Evolutionary conservation across 92 coral and sea anemone genomes (phyloP), one percentile per base, ranked within the genome.

Genomic region (Epizoanthus stellaris): DNA sequence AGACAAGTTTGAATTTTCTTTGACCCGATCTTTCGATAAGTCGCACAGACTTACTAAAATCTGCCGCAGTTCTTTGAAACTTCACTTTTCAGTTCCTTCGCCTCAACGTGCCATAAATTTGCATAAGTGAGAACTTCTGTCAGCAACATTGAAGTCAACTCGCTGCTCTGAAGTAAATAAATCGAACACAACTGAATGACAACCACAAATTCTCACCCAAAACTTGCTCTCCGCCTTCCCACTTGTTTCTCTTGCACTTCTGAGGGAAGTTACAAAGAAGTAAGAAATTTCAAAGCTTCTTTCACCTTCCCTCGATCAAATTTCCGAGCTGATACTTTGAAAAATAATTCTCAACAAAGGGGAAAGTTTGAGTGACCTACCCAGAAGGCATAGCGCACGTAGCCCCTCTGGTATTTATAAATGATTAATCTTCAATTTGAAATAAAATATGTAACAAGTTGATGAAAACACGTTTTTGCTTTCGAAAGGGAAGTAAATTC

Each of bases 51-150:
- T 79, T 30, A 43, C 83, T 54, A 43, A 65, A 71, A 34, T 61
- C 58, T 15, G 17, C 70, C 85, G 83, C 81, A 80, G 68, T 87
- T 87, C 88, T 88, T 90, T 81, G 83, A 88, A 85, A 59, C 81
- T 77, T 73, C 82, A 72, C 77, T 82, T 69, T 76, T 85, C 89
- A 39, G 85, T 87, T 87, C 86, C 90, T 81, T 61, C 89, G 95
- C 91, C 93, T 93, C 30, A 79, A 87, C 82, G 87, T 87, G 95
- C 93, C 87, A 94, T 83, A 82, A 90, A 94, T 94, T 94, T 92
- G 98, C 98, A 94, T 94, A 94, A 85, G 92, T 64, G 91, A 91
- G 88, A 90, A 92, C 91, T 93, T 89, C 90, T 92, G 91, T 87
- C 98, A 90, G 90, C 93, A 75, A 91, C 76, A 90, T 79, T 79